phyloP scores from a whole-genome alignment of 2,888 invertebrate genomes.

The Drosophila mercatorum region DNA sequence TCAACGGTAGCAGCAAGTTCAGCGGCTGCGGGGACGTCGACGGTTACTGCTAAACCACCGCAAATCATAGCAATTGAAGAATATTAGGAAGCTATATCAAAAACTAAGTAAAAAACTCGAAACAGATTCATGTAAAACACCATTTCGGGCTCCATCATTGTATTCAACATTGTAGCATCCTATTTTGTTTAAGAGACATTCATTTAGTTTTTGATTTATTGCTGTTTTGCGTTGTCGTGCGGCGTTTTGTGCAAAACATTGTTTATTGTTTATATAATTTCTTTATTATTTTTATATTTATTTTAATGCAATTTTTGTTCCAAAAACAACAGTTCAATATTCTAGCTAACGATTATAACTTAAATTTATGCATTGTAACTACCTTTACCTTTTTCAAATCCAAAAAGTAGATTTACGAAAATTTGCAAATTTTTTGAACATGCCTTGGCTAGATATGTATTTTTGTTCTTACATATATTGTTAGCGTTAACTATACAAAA shows the following conservation, averaged over 20 bases:
- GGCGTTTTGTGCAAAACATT: slow-evolving; percentile 82
- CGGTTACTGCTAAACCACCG: slow-evolving; percentile 82
- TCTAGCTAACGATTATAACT: slow-evolving; percentile 37
- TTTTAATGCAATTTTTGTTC: slow-evolving; percentile 58
- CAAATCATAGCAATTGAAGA: slow-evolving; percentile 84
- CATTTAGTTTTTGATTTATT: slow-evolving; percentile 55
- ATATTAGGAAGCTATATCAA: slow-evolving; percentile 60
- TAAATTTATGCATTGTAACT: slow-evolving; percentile 46
- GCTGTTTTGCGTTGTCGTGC: slow-evolving; percentile 74
- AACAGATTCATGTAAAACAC: slow-evolving; percentile 44
- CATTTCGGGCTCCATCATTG: slow-evolving; percentile 30
- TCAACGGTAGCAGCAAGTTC: slow-evolving; percentile 39
- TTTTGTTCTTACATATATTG: slow-evolving; percentile 67
- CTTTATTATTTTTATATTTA: slow-evolving; percentile 60
- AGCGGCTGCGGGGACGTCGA: slow-evolving; percentile 49
- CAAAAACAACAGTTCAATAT: slow-evolving; percentile 38
- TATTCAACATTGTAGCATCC: slow-evolving; percentile 24
- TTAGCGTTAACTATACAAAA: slow-evolving; percentile 69
- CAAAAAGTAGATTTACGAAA: slow-evolving; percentile 70
- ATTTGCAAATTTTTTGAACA: slow-evolving; percentile 55
- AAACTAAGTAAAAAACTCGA: slow-evolving; percentile 59
- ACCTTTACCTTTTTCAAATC: slow-evolving; percentile 54
- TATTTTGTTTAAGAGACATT: slow-evolving; percentile 51
- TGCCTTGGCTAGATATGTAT: slow-evolving; percentile 61
- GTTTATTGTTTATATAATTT: slow-evolving; percentile 69